Conservation (phyloP, 2,797 vertebrate species). For the Discoglossus pictus region DNA sequence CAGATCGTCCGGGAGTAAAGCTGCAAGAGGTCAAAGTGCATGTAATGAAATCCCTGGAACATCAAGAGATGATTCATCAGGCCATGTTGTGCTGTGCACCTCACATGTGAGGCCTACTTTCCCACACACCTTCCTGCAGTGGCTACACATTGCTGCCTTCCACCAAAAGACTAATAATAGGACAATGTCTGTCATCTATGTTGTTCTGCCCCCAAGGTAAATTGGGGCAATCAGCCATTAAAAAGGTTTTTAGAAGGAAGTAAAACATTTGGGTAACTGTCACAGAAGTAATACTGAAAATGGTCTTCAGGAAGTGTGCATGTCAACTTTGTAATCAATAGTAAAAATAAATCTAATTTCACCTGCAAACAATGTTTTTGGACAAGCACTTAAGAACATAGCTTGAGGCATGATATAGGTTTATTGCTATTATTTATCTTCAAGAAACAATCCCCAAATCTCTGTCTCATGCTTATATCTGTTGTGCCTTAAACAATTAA, state of each 20-base stretch:
- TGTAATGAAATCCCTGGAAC: slow-evolving; percentile 60
- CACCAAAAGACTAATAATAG: slow-evolving; percentile 50
- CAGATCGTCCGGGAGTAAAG: slow-evolving; percentile 78
- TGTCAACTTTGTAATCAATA: slow-evolving; percentile 9
- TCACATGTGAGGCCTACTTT: slow-evolving; percentile 28
- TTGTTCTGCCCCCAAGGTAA: slow-evolving; percentile 69
- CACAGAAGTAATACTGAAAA: slow-evolving; percentile 53
- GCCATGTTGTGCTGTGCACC: slow-evolving; percentile 49
- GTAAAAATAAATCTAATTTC: slow-evolving; percentile 27
- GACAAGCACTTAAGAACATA: slow-evolving; percentile 12
- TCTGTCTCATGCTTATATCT: too few species aligned
- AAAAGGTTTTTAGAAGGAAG: slow-evolving; percentile 68
- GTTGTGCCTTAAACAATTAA: too few species aligned
- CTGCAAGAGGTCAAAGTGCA: slow-evolving; percentile 79
- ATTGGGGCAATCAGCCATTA: slow-evolving; percentile 62
- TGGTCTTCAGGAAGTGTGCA: slow-evolving; percentile 27
- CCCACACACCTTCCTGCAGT: slow-evolving; percentile 39
- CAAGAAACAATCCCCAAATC: too few species aligned
- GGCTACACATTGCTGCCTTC: slow-evolving; percentile 51
- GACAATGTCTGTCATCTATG: slow-evolving; percentile 55
- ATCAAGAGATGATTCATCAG: slow-evolving; percentile 50
- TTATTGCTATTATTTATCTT: slow-evolving; percentile 15
- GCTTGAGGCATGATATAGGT: slow-evolving; percentile 21
- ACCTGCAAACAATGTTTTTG: slow-evolving; percentile 9
- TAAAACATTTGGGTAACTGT: slow-evolving; percentile 46